Base-by-base conservation (phyloP, 2,113 vertebrate genomes). In the Lanius collurio region DNA sequence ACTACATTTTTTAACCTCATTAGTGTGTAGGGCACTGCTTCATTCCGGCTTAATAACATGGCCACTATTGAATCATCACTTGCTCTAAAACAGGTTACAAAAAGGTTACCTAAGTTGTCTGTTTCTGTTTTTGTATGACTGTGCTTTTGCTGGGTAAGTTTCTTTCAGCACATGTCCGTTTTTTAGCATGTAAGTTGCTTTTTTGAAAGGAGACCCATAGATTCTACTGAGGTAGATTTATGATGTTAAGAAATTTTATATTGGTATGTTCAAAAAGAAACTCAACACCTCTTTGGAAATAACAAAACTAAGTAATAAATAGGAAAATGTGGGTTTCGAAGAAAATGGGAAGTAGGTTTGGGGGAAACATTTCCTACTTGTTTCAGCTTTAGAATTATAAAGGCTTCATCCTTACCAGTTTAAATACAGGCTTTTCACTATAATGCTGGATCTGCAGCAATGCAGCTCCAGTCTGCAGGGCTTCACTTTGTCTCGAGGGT, bases 1-100 rank as follows among this genome's bases (percentile, higher is more conserved):
- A 96, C 96, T 97, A 95, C 96, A 95, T 97, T 96, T 94, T 95
- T 94, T 96, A 97, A 97, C 95, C 96, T 98, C 96, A 97, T 97
- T 98, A 98, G 96, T 35, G 70, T 87, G 86, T 89, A 94, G 96
- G 93, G 94, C 90, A 84, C 80, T 73, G 74, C 92, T 97, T 96
- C 93, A 83, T 92, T 97, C 95, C 8, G 1, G 44, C 83, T 95
- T 97, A 96, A 96, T 96, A 96, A 69, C 84, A 6, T 74, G 81
- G 59, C 78, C 88, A 52, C 90, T 95, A 79, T 96, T 87, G 93
- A 97, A 91, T 95, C 96, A 80, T 96, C 89, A 65, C 87, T 95
- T 86, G 69, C 81, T 94, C 78, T 97, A 73, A 96, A 95, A 68
- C 88, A 90, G 93, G 59, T 87, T 92, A 87, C 69, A 83, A 82